These are phyloP conservation scores for Monochamus alternatus DNA, from an alignment of 2,888 invertebrate genomes.

Conservation along the genomic window DNA sequence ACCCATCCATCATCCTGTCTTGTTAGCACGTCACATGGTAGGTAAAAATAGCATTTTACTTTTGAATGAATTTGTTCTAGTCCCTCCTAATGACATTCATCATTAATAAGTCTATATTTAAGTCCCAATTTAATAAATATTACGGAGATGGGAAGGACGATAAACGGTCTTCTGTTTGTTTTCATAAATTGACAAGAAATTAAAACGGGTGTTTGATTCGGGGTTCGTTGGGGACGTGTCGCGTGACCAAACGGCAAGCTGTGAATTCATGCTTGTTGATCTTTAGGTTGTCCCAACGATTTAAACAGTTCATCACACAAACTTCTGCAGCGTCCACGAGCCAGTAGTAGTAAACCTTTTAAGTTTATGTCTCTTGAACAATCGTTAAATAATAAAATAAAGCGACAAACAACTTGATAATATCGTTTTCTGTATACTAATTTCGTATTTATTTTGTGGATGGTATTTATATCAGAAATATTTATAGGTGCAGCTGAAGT, in stretches of 20 bases:
- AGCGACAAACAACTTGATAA: constrained; percentile 12
- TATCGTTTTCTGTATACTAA: constrained; percentile 1
- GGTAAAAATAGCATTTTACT: constrained; percentile 54
- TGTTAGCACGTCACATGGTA: constrained; percentile 55
- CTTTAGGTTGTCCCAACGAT: constrained; percentile 22
- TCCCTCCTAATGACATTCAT: constrained; percentile 54
- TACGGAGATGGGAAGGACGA: constrained; percentile 53
- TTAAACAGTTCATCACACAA: constrained; percentile 4
- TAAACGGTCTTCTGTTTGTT: constrained; percentile 52
- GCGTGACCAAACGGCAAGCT: constrained; percentile 33
- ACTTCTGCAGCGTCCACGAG: constrained; percentile 7
- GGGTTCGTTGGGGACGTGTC: constrained; percentile 21
- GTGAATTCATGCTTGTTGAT: constrained; percentile 34
- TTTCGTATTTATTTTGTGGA: background rate
- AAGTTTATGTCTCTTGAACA: constrained; percentile 21
- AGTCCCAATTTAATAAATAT: constrained; percentile 53
- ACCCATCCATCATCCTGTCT: constrained; percentile 57
- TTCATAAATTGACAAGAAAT: constrained; percentile 34
- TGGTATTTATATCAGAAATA: background rate
- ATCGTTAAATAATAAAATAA: constrained; percentile 10
- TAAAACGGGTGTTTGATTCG: constrained; percentile 24
- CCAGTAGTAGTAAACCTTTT: constrained; percentile 16
- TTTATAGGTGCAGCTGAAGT: constrained; percentile 26
- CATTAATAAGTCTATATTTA: constrained; percentile 52
- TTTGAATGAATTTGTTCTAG: constrained; percentile 50